Percentiles rank a stretch among this genome's conserved stretches.
Evolutionary conservation across 2,797 vertebrate species (phyloP).

Genomic region (Sebastes cheni): DNA sequence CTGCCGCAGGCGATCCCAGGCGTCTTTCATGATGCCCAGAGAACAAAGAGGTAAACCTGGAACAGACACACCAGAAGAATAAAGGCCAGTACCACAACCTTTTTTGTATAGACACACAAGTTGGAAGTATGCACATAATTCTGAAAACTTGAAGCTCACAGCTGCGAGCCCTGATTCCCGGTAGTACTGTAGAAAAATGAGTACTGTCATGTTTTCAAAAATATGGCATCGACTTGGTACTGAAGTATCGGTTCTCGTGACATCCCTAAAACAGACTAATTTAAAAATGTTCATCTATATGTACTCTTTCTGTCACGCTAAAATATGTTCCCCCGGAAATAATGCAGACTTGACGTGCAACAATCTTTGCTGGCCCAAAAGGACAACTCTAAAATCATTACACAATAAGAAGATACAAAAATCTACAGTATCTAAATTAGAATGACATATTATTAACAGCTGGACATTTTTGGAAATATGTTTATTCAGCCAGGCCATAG

Average conservation of each 20-base stretch:
- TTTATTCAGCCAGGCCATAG: neutral
- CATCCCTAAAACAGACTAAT: neutral
- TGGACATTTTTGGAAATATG: neutral
- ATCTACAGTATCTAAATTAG: neutral
- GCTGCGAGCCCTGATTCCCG: too few relatives aligned
- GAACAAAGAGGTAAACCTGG: conserved; percentile 84
- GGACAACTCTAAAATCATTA: neutral
- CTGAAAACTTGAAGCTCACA: too few relatives aligned
- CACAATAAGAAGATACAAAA: neutral
- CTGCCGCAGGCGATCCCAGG: conserved; percentile 85
- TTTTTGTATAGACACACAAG: neutral
- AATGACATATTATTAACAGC: neutral
- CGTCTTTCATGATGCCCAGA: conserved; percentile 86
- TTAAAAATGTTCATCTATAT: neutral
- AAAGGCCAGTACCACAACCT: neutral
- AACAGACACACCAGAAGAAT: neutral
- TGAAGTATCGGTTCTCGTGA: too few relatives aligned
- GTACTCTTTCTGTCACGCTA: neutral
- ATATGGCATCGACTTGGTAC: rapidly evolving
- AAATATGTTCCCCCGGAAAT: neutral
- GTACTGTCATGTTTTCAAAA: too few relatives aligned
- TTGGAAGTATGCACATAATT: too few relatives aligned
- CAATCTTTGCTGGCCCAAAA: neutral
- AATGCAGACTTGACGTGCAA: neutral
- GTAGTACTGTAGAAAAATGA: too few relatives aligned